These are phyloP conservation scores for Alca torda DNA, from an alignment of 2,797 vertebrate genomes.

Conservation along the genomic window DNA sequence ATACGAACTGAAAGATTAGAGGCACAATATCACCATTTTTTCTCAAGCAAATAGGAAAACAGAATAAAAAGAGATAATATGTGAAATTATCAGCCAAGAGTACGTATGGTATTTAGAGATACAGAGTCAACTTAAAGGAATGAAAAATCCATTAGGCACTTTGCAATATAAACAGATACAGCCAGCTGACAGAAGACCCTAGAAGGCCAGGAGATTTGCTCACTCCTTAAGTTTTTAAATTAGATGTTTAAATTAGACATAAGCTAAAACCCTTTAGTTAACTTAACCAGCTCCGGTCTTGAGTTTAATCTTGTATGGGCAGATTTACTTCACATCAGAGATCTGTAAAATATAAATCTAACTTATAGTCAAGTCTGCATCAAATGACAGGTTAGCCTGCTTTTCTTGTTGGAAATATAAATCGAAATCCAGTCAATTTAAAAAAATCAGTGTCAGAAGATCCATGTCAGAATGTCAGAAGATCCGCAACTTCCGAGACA, in stretches of 20 bases:
- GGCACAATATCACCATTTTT: not conserved
- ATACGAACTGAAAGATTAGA: not conserved
- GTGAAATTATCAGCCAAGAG: not conserved
- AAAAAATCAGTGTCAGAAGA: not conserved
- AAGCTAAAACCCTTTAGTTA: not conserved
- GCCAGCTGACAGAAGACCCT: not conserved
- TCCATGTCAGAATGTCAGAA: not conserved
- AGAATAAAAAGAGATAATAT: not conserved
- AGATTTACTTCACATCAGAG: not conserved
- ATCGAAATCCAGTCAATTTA: not conserved
- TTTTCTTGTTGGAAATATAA: not conserved
- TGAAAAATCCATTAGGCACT: not conserved
- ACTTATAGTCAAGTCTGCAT: not conserved
- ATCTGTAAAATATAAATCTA: not conserved
- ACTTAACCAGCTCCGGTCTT: not conserved
- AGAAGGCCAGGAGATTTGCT: not conserved
- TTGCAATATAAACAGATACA: not conserved
- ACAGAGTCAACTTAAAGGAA: not conserved
- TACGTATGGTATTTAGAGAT: not conserved
- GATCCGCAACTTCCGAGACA: not conserved
- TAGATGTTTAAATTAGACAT: not conserved
- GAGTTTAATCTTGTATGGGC: not conserved
- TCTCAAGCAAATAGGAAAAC: not conserved
- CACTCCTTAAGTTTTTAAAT: not conserved
- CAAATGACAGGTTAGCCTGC: not conserved